A percentile compares a stretch with the other conserved stretches of the same genome.
Evolutionary conservation across 2,797 vertebrate species (phyloP).

Genomic region (Sandelia bainsii): DNA sequence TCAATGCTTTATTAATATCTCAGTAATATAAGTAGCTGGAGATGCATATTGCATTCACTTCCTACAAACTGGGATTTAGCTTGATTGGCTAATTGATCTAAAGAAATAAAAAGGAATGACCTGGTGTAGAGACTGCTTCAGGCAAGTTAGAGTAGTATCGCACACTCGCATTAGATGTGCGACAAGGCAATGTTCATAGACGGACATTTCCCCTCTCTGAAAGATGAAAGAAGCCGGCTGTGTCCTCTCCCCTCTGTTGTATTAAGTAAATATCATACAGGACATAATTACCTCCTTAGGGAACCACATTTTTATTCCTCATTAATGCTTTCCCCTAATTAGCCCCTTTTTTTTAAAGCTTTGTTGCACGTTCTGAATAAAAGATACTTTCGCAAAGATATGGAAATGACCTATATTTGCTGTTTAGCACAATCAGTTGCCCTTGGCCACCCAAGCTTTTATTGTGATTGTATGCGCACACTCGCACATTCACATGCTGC

Average conservation of each 20-base stretch:
- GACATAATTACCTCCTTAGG: slow-evolving; percentile 83
- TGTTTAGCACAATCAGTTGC: slow-evolving; percentile 52
- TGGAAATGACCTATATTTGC: slow-evolving; percentile 71
- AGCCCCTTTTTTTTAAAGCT: slow-evolving; percentile 61
- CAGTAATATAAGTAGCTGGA: background rate
- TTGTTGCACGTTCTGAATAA: slow-evolving; percentile 67
- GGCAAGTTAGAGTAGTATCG: slow-evolving; percentile 42
- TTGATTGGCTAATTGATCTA: slow-evolving; percentile 63
- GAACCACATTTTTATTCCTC: slow-evolving; percentile 67
- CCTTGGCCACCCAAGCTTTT: background rate
- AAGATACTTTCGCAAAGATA: slow-evolving; percentile 49
- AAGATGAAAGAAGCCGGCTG: slow-evolving; percentile 72
- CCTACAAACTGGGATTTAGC: slow-evolving; percentile 20
- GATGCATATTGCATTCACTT: slow-evolving; percentile 33
- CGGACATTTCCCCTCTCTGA: slow-evolving; percentile 51
- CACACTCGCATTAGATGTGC: slow-evolving; percentile 8
- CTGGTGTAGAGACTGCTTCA: slow-evolving; percentile 60
- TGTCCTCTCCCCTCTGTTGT: slow-evolving; percentile 62
- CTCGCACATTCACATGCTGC: slow-evolving; percentile 1
- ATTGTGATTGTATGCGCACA: slow-evolving; percentile 6
- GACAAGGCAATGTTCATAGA: slow-evolving; percentile 27
- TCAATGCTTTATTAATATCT: slow-evolving; percentile 54
- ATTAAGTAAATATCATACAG: slow-evolving; percentile 82
- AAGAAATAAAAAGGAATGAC: slow-evolving; percentile 61
- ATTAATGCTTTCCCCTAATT: slow-evolving; percentile 80